phyloP scores from a whole-genome alignment of 2,113 vertebrate genomes.

The Orcinus orca region DNA sequence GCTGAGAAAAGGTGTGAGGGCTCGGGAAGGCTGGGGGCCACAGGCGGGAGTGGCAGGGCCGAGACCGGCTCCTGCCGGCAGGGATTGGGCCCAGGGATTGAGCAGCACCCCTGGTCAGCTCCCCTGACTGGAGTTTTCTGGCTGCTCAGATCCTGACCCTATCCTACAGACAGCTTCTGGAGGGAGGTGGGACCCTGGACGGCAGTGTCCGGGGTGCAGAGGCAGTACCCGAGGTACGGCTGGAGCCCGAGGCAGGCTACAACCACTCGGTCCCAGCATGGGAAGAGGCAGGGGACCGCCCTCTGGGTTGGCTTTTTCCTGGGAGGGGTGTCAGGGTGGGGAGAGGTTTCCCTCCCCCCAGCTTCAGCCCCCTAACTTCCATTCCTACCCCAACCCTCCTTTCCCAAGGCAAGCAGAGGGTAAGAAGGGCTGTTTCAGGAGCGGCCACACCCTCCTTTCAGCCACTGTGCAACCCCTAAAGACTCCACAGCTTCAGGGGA shows the following conservation, averaged over 20 bases:
- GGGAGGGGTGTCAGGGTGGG: neutral
- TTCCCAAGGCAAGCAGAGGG: neutral
- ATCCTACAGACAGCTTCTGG: slow-evolving; percentile 32
- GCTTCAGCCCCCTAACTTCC: neutral
- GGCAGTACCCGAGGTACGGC: neutral
- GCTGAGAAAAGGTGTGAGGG: slow-evolving; percentile 69
- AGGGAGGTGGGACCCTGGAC: slow-evolving; percentile 9
- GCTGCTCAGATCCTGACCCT: slow-evolving; percentile 25
- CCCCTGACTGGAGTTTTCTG: neutral
- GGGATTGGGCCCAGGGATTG: neutral
- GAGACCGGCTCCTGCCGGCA: neutral
- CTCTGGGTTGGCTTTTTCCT: neutral
- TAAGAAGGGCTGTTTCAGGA: neutral
- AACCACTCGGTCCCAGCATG: neutral
- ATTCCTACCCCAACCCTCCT: neutral
- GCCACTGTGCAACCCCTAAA: neutral
- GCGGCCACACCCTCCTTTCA: neutral
- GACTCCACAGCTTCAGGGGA: neutral
- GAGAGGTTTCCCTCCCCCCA: neutral
- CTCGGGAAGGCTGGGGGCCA: slow-evolving; percentile 27
- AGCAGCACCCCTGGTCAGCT: neutral
- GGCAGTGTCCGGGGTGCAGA: neutral
- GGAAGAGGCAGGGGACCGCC: neutral
- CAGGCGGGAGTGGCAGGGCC: neutral
- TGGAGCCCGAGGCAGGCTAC: neutral